Conservation (phyloP, 2,113 vertebrate genomes). For the Harpagus bidentatus region DNA sequence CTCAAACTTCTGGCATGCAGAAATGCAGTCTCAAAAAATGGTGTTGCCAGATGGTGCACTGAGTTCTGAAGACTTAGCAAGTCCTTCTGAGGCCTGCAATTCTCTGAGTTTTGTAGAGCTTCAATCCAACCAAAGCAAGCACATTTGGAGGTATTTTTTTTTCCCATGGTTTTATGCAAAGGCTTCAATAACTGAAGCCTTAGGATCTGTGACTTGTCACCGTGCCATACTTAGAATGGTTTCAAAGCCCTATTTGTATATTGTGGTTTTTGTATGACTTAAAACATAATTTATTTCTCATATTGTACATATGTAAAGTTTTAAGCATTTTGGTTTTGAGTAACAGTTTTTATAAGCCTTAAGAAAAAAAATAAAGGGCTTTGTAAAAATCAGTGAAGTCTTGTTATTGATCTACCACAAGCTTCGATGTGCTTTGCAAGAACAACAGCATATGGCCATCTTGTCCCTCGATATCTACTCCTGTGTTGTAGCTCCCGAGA, state of each 20-base stretch:
- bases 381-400: neutral
- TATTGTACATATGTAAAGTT: conserved; percentile 72
- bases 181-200: neutral
- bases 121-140: conserved; percentile 53
- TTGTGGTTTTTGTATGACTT: conserved; percentile 65
- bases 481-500: no score
- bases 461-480: neutral
- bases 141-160: neutral
- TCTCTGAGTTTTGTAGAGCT: neutral
- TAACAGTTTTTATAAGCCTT: conserved; percentile 56
- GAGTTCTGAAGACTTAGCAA: neutral
- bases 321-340: neutral
- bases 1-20: neutral
- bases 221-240: conserved; percentile 15
- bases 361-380: conserved; percentile 52
- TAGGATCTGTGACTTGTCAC: conserved; percentile 23
- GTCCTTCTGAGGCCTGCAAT: neutral
- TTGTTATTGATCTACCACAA: neutral
- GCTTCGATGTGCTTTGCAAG: neutral
- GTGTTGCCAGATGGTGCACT: neutral
- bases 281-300: conserved; percentile 76
- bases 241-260: conserved; percentile 72
- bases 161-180: neutral
- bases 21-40: neutral
- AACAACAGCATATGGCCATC: accelerated